These are phyloP conservation scores for Petrolisthes cinctipes DNA, from an alignment of 2,888 invertebrate species.

Conservation along the genomic window DNA sequence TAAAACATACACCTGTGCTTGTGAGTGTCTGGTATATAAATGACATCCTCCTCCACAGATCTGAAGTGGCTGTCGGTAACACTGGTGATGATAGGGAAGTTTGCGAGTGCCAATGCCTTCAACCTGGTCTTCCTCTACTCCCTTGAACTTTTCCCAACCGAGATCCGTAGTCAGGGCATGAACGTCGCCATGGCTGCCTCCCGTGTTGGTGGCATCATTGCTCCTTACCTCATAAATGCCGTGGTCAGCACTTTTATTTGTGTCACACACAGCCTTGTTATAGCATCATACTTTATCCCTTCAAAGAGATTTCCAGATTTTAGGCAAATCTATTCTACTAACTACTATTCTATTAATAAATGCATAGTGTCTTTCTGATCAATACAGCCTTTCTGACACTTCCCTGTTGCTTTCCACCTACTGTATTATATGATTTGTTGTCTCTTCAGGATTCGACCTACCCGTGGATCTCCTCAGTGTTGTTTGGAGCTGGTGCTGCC, in stretches of 20 bases:
- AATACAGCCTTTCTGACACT: no score
- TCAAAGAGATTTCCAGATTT: neutral
- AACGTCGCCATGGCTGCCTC: conserved; percentile 36
- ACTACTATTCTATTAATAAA: neutral
- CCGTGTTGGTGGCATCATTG: conserved; percentile 37
- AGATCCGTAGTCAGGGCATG: conserved; percentile 42
- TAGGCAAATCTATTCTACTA: neutral
- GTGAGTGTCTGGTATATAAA: neutral
- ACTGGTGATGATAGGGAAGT: conserved; percentile 52
- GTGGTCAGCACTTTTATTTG: conserved; percentile 32
- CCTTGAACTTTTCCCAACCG: conserved; percentile 44
- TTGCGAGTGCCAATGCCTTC: conserved; percentile 30
- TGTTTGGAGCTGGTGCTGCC: conserved; percentile 3
- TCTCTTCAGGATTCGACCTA: neutral
- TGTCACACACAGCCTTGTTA: neutral
- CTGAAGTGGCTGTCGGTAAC: conserved; percentile 41
- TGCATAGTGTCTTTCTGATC: no score
- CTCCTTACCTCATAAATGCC: conserved; percentile 47
- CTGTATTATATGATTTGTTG: no score
- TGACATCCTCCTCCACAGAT: neutral
- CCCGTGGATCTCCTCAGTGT: conserved; percentile 14
- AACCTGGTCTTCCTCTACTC: conserved; percentile 40
- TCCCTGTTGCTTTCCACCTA: no score
- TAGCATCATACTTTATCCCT: neutral
- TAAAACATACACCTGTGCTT: neutral